Percentiles rank a stretch among this genome's conserved stretches.
Evolutionary conservation across 2,797 vertebrate species (phyloP).

Genomic region (Thaleichthys pacificus): DNA sequence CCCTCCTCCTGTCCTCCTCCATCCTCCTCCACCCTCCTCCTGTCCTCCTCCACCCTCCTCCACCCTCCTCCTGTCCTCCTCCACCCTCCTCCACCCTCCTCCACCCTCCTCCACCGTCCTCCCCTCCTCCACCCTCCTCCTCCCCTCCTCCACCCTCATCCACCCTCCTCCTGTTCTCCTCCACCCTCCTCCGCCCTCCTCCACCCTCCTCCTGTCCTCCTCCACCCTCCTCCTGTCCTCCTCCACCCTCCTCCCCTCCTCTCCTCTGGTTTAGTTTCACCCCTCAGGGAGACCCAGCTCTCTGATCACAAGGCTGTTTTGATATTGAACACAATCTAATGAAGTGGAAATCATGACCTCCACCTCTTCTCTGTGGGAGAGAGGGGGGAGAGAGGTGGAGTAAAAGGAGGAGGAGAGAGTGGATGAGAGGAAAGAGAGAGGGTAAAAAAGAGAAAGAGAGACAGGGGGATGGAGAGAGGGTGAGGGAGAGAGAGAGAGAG

Average conservation of each 20-base stretch:
- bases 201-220: constrained; percentile 56
- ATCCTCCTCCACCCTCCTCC: constrained; percentile 61
- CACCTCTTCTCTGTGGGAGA: constrained; percentile 27
- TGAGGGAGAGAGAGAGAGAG: constrained; percentile 60
- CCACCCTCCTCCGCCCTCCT: constrained; percentile 59
- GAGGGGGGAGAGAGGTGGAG: neutral
- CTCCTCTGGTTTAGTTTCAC: constrained; percentile 58
- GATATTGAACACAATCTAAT: constrained; percentile 77
- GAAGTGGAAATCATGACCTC: constrained; percentile 66
- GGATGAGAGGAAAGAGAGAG: too few relatives aligned
- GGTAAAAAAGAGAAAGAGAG: constrained; percentile 56
- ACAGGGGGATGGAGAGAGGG: constrained; percentile 45
- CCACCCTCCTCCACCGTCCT: constrained; percentile 61
- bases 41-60: constrained; percentile 17
- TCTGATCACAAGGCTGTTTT: constrained; percentile 72
- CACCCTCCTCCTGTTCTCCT: constrained; percentile 56
- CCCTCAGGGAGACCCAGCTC: constrained; percentile 60
- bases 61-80: too few relatives aligned
- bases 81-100: constrained; percentile 19
- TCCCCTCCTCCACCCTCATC: constrained; percentile 47
- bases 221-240: too few relatives aligned
- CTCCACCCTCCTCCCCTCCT: constrained; percentile 19
- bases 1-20: constrained; percentile 23
- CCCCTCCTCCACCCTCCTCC: constrained; percentile 44
- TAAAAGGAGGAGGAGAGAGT: constrained; percentile 3